Conservation (phyloP, 2,113 vertebrate genomes). For the Rallus limicola region DNA sequence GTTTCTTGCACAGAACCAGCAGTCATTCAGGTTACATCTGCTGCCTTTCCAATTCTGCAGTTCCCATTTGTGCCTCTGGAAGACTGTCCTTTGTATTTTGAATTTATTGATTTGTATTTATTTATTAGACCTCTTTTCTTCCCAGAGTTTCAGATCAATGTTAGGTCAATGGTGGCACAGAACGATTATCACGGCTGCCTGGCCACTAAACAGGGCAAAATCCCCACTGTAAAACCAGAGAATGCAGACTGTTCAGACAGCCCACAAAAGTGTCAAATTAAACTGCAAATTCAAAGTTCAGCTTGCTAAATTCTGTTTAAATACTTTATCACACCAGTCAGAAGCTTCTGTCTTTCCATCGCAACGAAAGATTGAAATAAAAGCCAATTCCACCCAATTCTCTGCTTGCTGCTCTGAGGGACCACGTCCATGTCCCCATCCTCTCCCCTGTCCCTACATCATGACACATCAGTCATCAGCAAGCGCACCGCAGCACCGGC, state of each 20-base stretch:
- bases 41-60: background rate
- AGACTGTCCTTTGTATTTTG: background rate
- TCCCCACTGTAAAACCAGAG: background rate
- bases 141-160: background rate
- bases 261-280: background rate
- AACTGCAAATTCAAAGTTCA: background rate
- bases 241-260: background rate
- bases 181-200: background rate
- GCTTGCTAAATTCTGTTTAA: background rate
- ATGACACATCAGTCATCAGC: fast-evolving
- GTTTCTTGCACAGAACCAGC: background rate
- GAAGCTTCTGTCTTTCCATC: background rate
- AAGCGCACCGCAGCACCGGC: background rate
- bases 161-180: background rate
- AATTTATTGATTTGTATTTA: conserved; percentile 27
- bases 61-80: background rate
- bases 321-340: background rate
- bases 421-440: fast-evolving
- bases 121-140: conserved; percentile 29
- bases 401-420: background rate
- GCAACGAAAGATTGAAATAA: background rate
- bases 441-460: too few species aligned
- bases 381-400: background rate
- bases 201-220: background rate
- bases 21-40: background rate